Base-by-base conservation (phyloP, 2,113 vertebrate species). In the Stictonetta naevosa region DNA sequence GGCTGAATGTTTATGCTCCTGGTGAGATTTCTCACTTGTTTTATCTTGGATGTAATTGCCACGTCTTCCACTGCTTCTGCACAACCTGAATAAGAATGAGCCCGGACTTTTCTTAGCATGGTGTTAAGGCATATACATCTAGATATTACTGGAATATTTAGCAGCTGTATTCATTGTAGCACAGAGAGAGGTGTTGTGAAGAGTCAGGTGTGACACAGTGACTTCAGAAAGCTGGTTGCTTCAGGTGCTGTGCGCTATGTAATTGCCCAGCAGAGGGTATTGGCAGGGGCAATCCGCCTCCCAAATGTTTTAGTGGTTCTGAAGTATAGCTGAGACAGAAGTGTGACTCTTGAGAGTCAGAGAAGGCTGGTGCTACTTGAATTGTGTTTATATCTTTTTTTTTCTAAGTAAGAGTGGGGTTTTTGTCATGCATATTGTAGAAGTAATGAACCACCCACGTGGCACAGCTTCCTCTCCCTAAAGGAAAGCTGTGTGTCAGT, bases 291-390 rank as follows among this genome's bases (percentile, higher is more conserved):
- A 77, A 78, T 25, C 56, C 81, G 71, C 25, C 71, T 77, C 80
- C n/a, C 46, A 64, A 31, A 40, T 25, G 7, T 53, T 82, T 52
- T 13, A 4, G 16, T 26, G 2, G 20, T 63, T 69, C 19, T 13
- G 1, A 7, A 36, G 13, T 1, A 8, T 21, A 69, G 23, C 21
- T 0, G 0, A n/a, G 7, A 29, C 9, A 7, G 13, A 40, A 73
- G 8, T 34, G 42, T 76, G 63, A 23, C 33, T 59, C 1, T 0
- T 8, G 13, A 18, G 21, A 71, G 46, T 17, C 17, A 46, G 71
- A 59, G 38, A 42, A n/a, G 71, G 34, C 34, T 64, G 48, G 13
- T 48, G 53, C 53, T 83, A 23, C 15, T 13, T 60, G 31, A 71
- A 59, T 31, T 3, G 1, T 34, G 3, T 46, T 2, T 19, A 8